Evolutionary conservation across 2,888 invertebrate species (phyloP).

Genomic region (Microctonus aethiopoides): DNA sequence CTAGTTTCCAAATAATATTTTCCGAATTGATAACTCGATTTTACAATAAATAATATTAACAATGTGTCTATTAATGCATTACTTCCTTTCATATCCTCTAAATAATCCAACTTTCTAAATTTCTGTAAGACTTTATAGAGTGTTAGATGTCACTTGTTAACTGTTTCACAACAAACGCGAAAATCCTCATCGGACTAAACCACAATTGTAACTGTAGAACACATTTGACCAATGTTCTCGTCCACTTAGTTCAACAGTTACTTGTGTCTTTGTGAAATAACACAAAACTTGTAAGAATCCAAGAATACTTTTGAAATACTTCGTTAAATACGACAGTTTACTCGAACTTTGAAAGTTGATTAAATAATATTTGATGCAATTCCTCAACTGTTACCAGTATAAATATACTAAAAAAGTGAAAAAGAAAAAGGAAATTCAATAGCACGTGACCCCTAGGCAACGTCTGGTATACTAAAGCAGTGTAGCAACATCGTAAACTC

Average conservation of each 20-base stretch:
- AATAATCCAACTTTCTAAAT: too few species aligned
- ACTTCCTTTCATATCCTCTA: too few species aligned
- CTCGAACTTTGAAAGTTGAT: neutral
- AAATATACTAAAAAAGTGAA: neutral
- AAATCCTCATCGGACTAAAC: neutral
- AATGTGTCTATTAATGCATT: too few species aligned
- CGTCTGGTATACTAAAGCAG: constrained; percentile 38
- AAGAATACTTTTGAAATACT: neutral
- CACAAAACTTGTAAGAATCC: neutral
- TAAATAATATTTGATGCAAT: neutral
- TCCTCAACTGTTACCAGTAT: neutral
- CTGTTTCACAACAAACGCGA: neutral
- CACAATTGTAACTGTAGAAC: neutral
- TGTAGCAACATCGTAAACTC: constrained; percentile 45
- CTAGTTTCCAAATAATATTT: too few species aligned
- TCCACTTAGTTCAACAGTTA: neutral
- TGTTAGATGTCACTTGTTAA: too few species aligned
- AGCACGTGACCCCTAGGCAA: neutral
- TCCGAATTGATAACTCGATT: too few species aligned
- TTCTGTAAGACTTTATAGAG: too few species aligned
- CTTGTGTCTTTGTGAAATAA: neutral
- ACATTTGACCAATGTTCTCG: neutral
- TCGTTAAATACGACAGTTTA: neutral
- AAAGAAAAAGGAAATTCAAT: constrained; percentile 16
- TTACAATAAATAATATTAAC: too few species aligned